These are phyloP conservation scores for Zapornia atra DNA, from an alignment of 2,113 vertebrate species.

Conservation along the genomic window DNA sequence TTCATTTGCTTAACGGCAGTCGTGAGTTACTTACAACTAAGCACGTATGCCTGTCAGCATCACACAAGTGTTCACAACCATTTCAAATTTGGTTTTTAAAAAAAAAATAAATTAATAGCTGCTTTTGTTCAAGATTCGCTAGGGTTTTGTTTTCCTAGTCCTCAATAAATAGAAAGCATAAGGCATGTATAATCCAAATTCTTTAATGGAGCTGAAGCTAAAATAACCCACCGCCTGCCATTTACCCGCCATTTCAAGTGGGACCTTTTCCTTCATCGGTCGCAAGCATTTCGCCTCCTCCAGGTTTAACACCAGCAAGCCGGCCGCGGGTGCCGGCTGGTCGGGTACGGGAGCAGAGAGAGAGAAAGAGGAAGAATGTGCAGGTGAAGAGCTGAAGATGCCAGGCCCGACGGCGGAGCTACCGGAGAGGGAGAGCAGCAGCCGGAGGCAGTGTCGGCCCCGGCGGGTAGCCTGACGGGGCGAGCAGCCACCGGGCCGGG, in stretches of 20 bases:
- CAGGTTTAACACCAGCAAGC: background rate
- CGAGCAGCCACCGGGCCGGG: background rate
- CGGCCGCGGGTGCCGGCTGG: background rate
- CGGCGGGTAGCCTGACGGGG: background rate
- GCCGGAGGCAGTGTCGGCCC: background rate
- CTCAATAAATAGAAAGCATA: conserved; percentile 51
- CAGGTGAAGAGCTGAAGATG: background rate
- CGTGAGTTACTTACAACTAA: background rate
- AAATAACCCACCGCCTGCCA: background rate
- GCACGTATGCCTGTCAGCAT: background rate
- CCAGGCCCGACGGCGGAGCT: background rate
- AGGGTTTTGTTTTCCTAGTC: background rate
- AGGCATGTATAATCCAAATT: conserved; percentile 34
- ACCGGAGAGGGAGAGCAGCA: background rate
- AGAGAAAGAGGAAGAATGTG: accelerated
- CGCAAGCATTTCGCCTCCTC: background rate
- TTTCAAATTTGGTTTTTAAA: background rate
- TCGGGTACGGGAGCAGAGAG: background rate
- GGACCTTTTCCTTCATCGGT: background rate
- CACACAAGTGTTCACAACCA: background rate
- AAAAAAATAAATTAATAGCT: background rate
- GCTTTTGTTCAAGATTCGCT: background rate
- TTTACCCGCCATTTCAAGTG: background rate
- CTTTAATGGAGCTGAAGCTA: conserved; percentile 45
- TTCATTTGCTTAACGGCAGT: background rate